Conservation (phyloP, 2,797 vertebrate genomes). For the Epinephelus coioides region DNA sequence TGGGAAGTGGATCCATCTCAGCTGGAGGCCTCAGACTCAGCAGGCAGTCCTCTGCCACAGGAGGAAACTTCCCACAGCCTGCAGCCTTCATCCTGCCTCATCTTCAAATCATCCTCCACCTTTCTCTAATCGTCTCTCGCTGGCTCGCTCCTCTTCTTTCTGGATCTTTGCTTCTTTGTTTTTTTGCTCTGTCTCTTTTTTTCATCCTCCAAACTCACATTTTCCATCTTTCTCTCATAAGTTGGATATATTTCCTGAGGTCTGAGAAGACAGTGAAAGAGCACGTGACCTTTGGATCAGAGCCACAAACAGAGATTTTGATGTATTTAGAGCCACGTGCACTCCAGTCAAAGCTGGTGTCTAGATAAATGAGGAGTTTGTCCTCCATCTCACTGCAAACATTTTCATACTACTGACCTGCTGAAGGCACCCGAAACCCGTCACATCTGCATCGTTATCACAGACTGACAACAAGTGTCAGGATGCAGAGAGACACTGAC, state of each 20-base stretch:
- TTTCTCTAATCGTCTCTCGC: not conserved
- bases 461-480: not conserved
- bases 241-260: no score
- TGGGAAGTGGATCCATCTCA: slow-evolving; percentile 29
- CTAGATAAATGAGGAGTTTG: not conserved
- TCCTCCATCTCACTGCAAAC: not conserved
- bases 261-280: no score
- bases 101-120: not conserved
- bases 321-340: no score
- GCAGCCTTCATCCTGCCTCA: not conserved
- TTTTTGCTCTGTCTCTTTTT: not conserved
- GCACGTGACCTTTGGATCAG: no score
- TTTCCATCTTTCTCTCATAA: not conserved
- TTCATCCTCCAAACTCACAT: not conserved
- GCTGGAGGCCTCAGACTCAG: slow-evolving; percentile 36
- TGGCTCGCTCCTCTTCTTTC: not conserved
- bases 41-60: slow-evolving; percentile 30
- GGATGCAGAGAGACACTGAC: no score
- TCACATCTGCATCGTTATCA: not conserved
- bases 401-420: no score
- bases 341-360: not conserved
- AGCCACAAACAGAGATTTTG: no score
- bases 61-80: slow-evolving; percentile 4
- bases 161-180: slow-evolving; percentile 6
- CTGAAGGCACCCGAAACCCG: no score